A percentile compares a stretch with the other conserved stretches of the same genome.
Conservation (phyloP, 2,113 vertebrate species). For the Aptenodytes patagonicus region DNA sequence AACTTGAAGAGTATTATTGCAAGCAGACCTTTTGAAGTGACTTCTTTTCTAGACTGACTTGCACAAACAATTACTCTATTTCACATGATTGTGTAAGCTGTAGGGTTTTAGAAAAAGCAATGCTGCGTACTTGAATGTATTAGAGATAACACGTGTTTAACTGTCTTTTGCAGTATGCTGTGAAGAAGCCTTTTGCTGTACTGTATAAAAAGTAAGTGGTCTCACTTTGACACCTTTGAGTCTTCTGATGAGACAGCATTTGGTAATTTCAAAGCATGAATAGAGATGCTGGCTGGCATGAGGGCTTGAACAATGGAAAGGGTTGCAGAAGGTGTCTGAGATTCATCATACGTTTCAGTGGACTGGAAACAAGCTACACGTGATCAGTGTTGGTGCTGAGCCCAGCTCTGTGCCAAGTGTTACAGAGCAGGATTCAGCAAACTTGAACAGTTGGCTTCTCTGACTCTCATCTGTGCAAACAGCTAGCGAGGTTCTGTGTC, state of each 20-base stretch:
- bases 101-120: not conserved
- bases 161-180: constrained; percentile 82
- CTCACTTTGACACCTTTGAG: not conserved
- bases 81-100: not conserved
- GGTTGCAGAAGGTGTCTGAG: not conserved
- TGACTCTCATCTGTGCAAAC: not conserved
- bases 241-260: not conserved
- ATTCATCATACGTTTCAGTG: not conserved
- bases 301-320: not conserved
- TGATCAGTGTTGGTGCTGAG: not conserved
- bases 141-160: accelerated
- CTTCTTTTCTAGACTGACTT: not conserved
- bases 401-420: not conserved
- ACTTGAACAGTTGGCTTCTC: not conserved
- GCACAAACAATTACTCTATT: not conserved
- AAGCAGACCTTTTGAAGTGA: not conserved
- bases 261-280: not conserved
- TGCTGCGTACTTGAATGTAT: not conserved
- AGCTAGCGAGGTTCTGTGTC: not conserved
- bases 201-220: constrained; percentile 92
- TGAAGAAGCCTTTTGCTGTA: constrained; percentile 93
- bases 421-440: not conserved
- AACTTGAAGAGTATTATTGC: not conserved
- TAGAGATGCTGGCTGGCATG: accelerated
- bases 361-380: accelerated